Evolutionary conservation across 2,113 vertebrate genomes (phyloP), one percentile per base, ranked within the genome.

Genomic region (Periophthalmus modestus): DNA sequence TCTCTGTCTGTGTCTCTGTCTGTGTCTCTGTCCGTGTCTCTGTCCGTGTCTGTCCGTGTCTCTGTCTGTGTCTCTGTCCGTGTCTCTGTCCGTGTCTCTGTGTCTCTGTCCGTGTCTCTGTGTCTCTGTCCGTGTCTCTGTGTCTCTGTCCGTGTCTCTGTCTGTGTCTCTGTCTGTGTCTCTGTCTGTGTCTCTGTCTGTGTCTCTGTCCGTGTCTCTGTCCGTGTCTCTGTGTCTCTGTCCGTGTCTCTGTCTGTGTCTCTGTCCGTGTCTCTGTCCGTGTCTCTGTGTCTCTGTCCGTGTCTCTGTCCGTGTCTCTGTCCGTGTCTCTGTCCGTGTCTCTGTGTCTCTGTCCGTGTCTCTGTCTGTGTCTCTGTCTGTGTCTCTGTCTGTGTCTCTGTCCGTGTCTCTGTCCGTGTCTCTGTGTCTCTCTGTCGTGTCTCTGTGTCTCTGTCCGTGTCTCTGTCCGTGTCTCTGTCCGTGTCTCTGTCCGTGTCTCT

Each of bases 401-500:
- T n/a, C n/a, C n/a, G n/a, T n/a, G n/a, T n/a, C n/a, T n/a, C n/a
- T n/a, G n/a, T n/a, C n/a, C n/a, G n/a, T n/a, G n/a, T n/a, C n/a
- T 13, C 47, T 7, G 7, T 69, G 54, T n/a, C n/a, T n/a, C n/a
- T n/a, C n/a, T n/a, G n/a, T n/a, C n/a, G n/a, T n/a, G n/a, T 72
- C 79, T 81, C 73, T n/a, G n/a, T n/a, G n/a, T 47, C 3, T n/a
- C n/a, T n/a, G 50, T 52, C 18, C 6, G 50, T 18, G 6, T 6
- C 5, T n/a, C n/a, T n/a, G n/a, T n/a, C n/a, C n/a, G n/a, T n/a
- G n/a, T n/a, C n/a, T n/a, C n/a, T n/a, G n/a, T n/a, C n/a, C n/a
- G n/a, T 54, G 50, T 7, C 50, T 1, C 18, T 6, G 65, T 36
- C n/a, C n/a, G n/a, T n/a, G n/a, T n/a, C n/a, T n/a, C n/a, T n/a